These are phyloP conservation scores for cattle (Bos taurus) DNA, from an alignment of 2,113 vertebrate species.

Conservation along the genomic window ARS-UCD2.0 NC_037337.1:67470501-67471000, in stretches of 20 bases:
- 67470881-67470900: not conserved
- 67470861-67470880: not conserved
- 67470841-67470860: not conserved
- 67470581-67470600: not conserved
- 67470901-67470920: not conserved
- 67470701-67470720: not conserved
- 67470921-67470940: not conserved
- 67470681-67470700: conserved; percentile 6
- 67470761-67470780: not conserved
- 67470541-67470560: not conserved
- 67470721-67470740: not conserved
- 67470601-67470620: not conserved
- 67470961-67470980: not conserved
- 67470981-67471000: not conserved
- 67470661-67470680: not conserved
- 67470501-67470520: not conserved
- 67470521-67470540: not conserved
- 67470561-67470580: not conserved
- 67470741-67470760: not conserved
- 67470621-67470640: not conserved
- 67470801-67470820: conserved; percentile 13
- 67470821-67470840: not conserved
- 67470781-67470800: not conserved
- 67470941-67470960: not conserved
- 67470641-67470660: not conserved